These are phyloP conservation scores for Diadema setosum DNA, from an alignment of 35 echinoderm and acorn worm genomes.

Conservation along the genomic window DNA sequence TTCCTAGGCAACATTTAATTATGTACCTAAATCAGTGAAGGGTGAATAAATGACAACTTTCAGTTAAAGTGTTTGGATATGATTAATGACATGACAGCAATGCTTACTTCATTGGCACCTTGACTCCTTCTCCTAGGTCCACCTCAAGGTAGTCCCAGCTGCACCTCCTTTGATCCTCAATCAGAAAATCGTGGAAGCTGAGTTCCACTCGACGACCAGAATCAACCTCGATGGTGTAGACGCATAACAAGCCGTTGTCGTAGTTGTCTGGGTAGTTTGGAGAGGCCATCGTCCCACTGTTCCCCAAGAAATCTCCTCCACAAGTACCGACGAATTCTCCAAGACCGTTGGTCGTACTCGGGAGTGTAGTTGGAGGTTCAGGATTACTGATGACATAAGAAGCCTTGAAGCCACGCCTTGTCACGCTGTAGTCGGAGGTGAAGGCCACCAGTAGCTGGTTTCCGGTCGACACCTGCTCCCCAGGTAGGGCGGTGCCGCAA, in stretches of 20 bases:
- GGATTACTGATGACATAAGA: neutral
- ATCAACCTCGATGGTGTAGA: neutral
- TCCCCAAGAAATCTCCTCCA: neutral
- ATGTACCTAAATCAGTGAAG: no score
- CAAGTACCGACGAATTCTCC: neutral
- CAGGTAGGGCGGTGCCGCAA: neutral
- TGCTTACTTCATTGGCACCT: slow-evolving; percentile 8
- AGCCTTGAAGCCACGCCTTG: slow-evolving; percentile 8
- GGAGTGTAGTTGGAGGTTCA: neutral
- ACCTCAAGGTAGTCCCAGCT: neutral
- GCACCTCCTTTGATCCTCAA: neutral
- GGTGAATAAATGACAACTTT: no score
- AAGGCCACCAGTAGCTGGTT: slow-evolving; percentile 23
- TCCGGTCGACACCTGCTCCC: neutral
- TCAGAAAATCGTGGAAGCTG: neutral
- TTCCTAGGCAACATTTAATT: no score
- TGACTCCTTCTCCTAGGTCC: neutral
- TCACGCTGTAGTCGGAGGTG: slow-evolving; percentile 10
- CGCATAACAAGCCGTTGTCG: neutral
- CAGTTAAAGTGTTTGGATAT: no score
- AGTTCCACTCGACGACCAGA: neutral
- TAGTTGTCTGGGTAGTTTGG: slow-evolving; percentile 12
- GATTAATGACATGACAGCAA: neutral
- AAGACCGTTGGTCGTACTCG: no score
- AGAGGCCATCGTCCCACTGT: neutral